Percentiles rank a stretch among this genome's conserved stretches.
phyloP scores from a whole-genome alignment of 2,113 vertebrate genomes.

The Coptodon rendalli region DNA sequence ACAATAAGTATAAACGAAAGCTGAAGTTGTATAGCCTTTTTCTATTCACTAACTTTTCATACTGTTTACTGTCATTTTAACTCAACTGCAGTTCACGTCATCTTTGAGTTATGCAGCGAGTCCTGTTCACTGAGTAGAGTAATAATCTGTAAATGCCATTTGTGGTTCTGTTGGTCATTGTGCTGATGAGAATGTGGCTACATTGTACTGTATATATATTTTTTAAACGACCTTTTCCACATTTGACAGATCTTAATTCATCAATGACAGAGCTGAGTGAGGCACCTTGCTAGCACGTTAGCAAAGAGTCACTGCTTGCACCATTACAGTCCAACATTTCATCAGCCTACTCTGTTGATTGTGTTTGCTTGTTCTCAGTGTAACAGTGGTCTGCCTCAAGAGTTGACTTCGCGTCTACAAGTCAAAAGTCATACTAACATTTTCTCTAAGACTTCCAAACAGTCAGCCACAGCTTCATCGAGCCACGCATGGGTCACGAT shows the following conservation, averaged over 20 bases:
- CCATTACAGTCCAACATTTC: not conserved
- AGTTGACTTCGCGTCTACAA: not conserved
- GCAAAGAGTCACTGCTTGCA: not conserved
- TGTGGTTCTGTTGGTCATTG: not conserved
- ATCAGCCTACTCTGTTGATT: not conserved
- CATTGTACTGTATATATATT: not conserved
- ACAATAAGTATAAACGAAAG: not conserved
- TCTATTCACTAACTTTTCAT: not conserved
- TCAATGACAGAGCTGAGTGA: not conserved
- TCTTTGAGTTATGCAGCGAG: not conserved
- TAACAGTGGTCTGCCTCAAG: not conserved
- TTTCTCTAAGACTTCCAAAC: constrained; percentile 3
- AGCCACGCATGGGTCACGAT: not conserved
- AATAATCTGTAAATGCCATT: not conserved
- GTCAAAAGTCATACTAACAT: not conserved
- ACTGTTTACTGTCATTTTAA: no score
- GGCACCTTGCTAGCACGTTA: not conserved
- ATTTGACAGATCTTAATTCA: not conserved
- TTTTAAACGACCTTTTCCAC: not conserved
- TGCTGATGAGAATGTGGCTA: not conserved
- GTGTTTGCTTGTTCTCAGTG: not conserved
- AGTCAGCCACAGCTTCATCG: not conserved
- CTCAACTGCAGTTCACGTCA: no score
- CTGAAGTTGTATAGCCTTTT: not conserved
- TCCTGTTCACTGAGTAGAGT: not conserved